phyloP scores from a whole-genome alignment of 2,888 invertebrate genomes.

The Nymphalis polychloros region DNA sequence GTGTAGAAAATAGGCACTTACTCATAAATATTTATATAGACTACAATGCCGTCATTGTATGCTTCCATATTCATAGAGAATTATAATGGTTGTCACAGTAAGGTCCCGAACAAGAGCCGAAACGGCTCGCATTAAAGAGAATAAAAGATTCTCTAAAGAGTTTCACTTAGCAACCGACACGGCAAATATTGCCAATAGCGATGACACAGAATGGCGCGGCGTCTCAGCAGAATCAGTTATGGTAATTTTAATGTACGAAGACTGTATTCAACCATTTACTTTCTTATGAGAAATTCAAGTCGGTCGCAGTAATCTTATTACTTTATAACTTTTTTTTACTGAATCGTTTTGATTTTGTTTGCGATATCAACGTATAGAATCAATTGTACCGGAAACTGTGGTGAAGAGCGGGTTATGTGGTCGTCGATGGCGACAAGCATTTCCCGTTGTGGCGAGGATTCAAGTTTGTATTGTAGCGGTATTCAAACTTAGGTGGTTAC shows the following conservation, averaged over 20 bases:
- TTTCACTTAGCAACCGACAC: slow-evolving; percentile 75
- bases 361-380: slow-evolving; percentile 43
- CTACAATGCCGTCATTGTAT: slow-evolving; percentile 76
- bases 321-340: slow-evolving; percentile 45
- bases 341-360: slow-evolving; percentile 50
- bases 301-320: slow-evolving; percentile 34
- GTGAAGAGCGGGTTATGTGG: slow-evolving; percentile 51
- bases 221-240: slow-evolving; percentile 57
- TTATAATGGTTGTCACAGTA: slow-evolving; percentile 79
- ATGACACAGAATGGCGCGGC: slow-evolving; percentile 62
- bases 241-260: slow-evolving; percentile 46
- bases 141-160: slow-evolving; percentile 72
- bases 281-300: slow-evolving; percentile 46
- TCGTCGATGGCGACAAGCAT: slow-evolving; percentile 50
- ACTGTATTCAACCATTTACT: slow-evolving; percentile 52
- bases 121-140: slow-evolving; percentile 73
- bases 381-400: slow-evolving; percentile 61
- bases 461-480: slow-evolving; percentile 67
- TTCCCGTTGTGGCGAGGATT: slow-evolving; percentile 68
- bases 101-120: slow-evolving; percentile 76
- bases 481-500: slow-evolving; percentile 68
- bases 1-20: slow-evolving; percentile 75
- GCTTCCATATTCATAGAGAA: slow-evolving; percentile 77
- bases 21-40: slow-evolving; percentile 79
- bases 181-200: slow-evolving; percentile 63